A percentile compares a stretch with the other conserved stretches of the same genome.
Conservation (phyloP, 2,888 invertebrate species). For the Drepanosiphum platanoidis region DNA sequence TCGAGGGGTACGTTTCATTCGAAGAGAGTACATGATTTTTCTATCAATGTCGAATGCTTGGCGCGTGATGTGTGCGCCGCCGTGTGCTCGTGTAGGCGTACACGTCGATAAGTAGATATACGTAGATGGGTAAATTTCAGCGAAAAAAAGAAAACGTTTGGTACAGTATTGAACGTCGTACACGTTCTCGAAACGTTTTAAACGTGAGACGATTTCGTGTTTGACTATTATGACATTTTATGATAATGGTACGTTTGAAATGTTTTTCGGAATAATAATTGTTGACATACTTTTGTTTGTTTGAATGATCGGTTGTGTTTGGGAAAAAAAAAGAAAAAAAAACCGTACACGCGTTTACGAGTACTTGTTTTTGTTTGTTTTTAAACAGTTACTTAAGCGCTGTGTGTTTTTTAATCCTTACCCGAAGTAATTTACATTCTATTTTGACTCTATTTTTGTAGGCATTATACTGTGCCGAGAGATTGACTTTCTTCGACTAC, state of each 20-base stretch:
- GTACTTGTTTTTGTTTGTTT: background rate
- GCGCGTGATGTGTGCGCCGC: too few relatives aligned
- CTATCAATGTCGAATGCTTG: background rate
- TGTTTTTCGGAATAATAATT: background rate
- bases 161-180: background rate
- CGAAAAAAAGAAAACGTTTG: background rate
- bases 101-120: too few relatives aligned
- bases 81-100: too few relatives aligned
- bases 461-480: too few relatives aligned
- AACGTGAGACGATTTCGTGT: background rate
- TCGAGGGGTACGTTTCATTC: too few relatives aligned
- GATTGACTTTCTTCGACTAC: slow-evolving; percentile 5
- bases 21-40: too few relatives aligned
- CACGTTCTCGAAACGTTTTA: background rate
- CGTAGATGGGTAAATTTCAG: background rate
- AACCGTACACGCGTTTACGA: background rate
- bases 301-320: background rate
- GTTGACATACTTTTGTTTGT: background rate
- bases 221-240: background rate
- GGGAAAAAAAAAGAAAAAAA: background rate
- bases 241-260: background rate
- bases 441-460: background rate
- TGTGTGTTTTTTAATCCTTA: background rate
- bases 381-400: background rate
- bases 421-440: background rate